Evolutionary conservation across 2,888 invertebrate species (phyloP), one percentile per base, ranked within the genome.

Genomic region (Proisotoma minuta): DNA sequence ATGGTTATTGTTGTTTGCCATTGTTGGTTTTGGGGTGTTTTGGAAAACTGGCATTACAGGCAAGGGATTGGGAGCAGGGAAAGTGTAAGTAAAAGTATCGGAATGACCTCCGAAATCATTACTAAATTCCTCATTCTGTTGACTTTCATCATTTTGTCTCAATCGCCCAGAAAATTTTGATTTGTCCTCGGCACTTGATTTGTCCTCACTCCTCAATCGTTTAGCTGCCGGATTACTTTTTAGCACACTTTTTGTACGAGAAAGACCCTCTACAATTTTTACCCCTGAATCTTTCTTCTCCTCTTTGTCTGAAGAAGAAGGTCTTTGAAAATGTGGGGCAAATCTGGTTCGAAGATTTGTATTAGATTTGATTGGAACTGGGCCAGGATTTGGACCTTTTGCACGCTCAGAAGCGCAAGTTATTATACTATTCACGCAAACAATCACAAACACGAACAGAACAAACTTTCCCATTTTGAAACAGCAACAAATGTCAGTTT

Each of bases 201-300:
- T 43, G 18, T 20, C 20, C 18, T 20, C 43, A 43, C 15, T 5
- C 15, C 23, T 26, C n/a, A 22, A 50, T 8, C 10, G 5, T 5
- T 50, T 20, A 22, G 23, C 22, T 20, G 50, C 18, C 5, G 50
- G 50, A 22, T 50, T 50, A 18, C 50, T 8, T 23, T 50, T 50
- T 22, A 50, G 26, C 3, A 50, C n/a, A 3, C 12, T 50, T 22
- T 20, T 26, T 23, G 50, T 5, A 47, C n/a, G 5, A 8, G 50
- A 50, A 4, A 50, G 22, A 4, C 50, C 50, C n/a, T 50, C 50
- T 15, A 50, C 4, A 26, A 50, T 50, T 50, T 50, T 50, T 22
- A 50, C 23, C 18, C 23, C 20, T 43, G 43, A 5, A 5, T 5
- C 5, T 43, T 43, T 20, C 18, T 43, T 43, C 43, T 12, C 43